These are phyloP conservation scores for Hypotaenidia okinawae DNA, from an alignment of 2,797 vertebrate genomes.

Conservation along the genomic window DNA sequence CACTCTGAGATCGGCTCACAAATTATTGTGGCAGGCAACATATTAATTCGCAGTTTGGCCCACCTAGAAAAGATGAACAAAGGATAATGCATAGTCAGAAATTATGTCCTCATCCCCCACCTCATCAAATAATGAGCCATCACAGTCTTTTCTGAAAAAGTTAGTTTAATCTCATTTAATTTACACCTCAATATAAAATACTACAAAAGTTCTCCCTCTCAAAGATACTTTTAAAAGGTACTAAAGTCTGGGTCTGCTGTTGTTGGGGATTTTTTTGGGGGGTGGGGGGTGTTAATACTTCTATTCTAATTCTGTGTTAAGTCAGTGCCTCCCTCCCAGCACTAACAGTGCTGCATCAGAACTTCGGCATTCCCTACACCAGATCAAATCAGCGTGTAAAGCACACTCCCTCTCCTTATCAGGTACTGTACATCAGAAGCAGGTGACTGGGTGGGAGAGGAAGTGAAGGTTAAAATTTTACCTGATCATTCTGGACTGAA, in stretches of 20 bases:
- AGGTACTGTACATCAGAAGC: background rate
- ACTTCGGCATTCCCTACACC: background rate
- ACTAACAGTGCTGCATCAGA: background rate
- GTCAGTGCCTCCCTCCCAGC: background rate
- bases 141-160: background rate
- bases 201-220: background rate
- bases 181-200: background rate
- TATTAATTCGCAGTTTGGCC: constrained; percentile 96
- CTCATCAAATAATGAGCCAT: background rate
- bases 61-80: constrained; percentile 80
- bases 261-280: background rate
- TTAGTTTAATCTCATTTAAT: background rate
- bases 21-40: constrained; percentile 93
- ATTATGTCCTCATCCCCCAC: background rate
- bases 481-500: constrained; percentile 93
- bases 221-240: background rate
- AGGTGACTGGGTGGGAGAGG: background rate
- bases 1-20: constrained; percentile 97
- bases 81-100: too few relatives aligned
- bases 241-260: background rate
- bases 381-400: background rate
- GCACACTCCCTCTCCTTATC: background rate
- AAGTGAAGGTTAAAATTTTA: constrained; percentile 53
- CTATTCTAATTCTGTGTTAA: background rate
- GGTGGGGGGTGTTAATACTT: background rate